A percentile compares a stretch with the other conserved stretches of the same genome.
Evolutionary conservation across 2,888 invertebrate genomes (phyloP).

Genomic region (Brachyptera putata): DNA sequence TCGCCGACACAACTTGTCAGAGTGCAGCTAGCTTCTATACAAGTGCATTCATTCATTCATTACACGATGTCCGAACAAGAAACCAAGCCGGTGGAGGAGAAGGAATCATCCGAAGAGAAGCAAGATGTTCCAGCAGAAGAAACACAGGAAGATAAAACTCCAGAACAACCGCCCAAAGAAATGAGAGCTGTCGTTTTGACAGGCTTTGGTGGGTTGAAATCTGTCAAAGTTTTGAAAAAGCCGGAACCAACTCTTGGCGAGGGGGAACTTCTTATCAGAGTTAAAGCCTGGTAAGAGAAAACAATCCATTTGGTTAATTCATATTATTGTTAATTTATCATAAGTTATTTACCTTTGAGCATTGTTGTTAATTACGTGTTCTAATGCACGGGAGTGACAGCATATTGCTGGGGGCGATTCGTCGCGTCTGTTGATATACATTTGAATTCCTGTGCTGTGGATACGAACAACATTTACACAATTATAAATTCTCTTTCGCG

Average conservation of each 20-base stretch:
- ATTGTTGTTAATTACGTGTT: too few relatives aligned
- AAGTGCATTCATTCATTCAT: too few relatives aligned
- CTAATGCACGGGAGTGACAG: too few relatives aligned
- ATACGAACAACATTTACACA: too few relatives aligned
- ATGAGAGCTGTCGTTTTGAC: constrained; percentile 81
- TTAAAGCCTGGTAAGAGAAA: constrained; percentile 77
- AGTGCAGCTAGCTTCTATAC: neutral
- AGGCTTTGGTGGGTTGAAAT: constrained; percentile 81
- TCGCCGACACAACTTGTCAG: neutral
- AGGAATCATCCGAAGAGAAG: constrained; percentile 51
- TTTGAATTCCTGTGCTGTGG: too few relatives aligned
- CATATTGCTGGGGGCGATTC: too few relatives aligned
- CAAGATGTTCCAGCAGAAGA: constrained; percentile 48
- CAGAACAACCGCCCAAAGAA: constrained; percentile 65
- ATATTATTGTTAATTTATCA: too few relatives aligned
- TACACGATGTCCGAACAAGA: constrained; percentile 33
- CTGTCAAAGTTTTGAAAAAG: constrained; percentile 76
- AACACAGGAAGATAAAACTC: constrained; percentile 40
- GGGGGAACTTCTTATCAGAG: constrained; percentile 76
- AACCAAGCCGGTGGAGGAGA: constrained; percentile 38
- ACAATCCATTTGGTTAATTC: neutral
- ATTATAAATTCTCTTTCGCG: too few relatives aligned
- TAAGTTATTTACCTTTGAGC: too few relatives aligned
- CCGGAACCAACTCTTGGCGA: constrained; percentile 67
- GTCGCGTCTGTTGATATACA: too few relatives aligned